These are phyloP conservation scores for Nasonia vitripennis DNA, from an alignment of 1,140 invertebrate genomes.

Conservation along the genomic window DNA sequence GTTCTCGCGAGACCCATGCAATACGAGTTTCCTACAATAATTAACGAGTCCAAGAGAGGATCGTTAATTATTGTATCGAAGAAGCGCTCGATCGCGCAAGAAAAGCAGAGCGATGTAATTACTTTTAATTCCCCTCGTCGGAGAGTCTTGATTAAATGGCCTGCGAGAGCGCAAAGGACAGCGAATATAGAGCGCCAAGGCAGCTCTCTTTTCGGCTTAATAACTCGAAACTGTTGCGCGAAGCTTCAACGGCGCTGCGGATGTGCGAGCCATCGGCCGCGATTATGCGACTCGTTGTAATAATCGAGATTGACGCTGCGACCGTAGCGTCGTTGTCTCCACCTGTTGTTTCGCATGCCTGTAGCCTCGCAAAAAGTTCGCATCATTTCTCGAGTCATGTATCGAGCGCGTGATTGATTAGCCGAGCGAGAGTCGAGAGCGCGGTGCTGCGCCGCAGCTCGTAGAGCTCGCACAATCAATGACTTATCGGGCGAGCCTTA, in stretches of 20 bases:
- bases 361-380: neutral
- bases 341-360: no score
- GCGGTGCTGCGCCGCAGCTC: neutral
- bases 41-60: slow-evolving; percentile 14
- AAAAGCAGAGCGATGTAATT: slow-evolving; percentile 60
- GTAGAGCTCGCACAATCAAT: slow-evolving; percentile 24
- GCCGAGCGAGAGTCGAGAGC: neutral
- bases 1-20: no score
- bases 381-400: neutral
- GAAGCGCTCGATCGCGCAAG: slow-evolving; percentile 54
- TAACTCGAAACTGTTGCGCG: slow-evolving; percentile 61
- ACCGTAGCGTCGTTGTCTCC: no score
- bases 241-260: slow-evolving; percentile 46
- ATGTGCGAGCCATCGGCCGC: no score
- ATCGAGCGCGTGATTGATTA: slow-evolving; percentile 52
- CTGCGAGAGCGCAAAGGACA: slow-evolving; percentile 43
- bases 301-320: slow-evolving; percentile 56
- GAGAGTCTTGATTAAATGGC: slow-evolving; percentile 62
- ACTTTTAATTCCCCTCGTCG: slow-evolving; percentile 56
- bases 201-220: slow-evolving; percentile 57
- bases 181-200: slow-evolving; percentile 24
- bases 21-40: slow-evolving; percentile 6
- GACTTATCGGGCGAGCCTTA: slow-evolving; percentile 19
- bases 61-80: no score
- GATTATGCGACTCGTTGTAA: slow-evolving; percentile 54